Evolutionary conservation across 2,113 vertebrate species (phyloP), one percentile per base, ranked within the genome.

Genomic region (Tursiops truncatus): DNA sequence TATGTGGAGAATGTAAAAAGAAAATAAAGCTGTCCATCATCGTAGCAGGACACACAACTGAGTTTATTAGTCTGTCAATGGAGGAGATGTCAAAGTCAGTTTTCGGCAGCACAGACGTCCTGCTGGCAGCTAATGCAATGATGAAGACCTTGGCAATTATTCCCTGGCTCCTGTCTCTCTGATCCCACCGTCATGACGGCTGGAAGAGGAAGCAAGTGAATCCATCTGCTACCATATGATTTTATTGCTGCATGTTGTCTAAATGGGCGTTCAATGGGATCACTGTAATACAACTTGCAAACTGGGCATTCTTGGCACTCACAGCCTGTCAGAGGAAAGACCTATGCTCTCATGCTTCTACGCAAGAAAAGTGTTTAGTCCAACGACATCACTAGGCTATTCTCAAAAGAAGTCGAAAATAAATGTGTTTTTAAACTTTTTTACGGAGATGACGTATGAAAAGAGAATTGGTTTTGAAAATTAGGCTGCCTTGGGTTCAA

Each of bases 51-150:
- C 73, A 71, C 84, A 95, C 67, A 21, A 11, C 77, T 96, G 94
- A 91, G 91, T 97, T 62, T 63, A 95, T 98, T 98, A 97, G 71
- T 93, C 96, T 98, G 97, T 98, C 97, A 98, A 65, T 25, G 38
- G 71, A 91, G 70, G 63, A 60, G 33, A 84, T 98, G 96, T 98
- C 97, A 98, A 94, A 94, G 76, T 93, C 65, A 79, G 80, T 84
- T 97, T 97, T 94, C 0, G 0, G 60, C 67, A 96, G 79, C 53
- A 25, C 38, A 87, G 85, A 95, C 96, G 98, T 97, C n/a, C 83
- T 97, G 83, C 93, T 98, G 96, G 58, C 95, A 87, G 98, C 97
- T 98, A 97, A 98, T 96, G 79, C 74, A 88, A 89, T 96, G 93
- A 96, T 92, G 82, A 95, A 85, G 81, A 97, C 91, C 92, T 88